Evolutionary conservation across 2,797 vertebrate genomes (phyloP).

Genomic region (Pipistrellus pygmaeus): DNA sequence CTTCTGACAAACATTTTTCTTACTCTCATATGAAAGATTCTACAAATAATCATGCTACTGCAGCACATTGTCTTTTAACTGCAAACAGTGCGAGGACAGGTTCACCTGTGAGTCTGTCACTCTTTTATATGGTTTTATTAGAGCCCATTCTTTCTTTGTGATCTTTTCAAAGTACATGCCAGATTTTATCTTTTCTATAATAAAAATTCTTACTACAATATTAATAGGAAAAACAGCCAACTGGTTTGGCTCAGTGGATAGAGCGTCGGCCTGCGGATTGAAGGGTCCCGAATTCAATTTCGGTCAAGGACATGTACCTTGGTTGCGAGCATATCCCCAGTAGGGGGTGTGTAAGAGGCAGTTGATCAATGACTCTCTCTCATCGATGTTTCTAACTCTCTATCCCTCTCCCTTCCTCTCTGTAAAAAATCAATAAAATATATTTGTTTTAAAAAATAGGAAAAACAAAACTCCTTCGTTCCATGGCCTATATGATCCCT

Average conservation of each 20-base stretch:
- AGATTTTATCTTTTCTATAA: neutral
- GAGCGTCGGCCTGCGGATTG: too few relatives aligned
- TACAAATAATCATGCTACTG: neutral
- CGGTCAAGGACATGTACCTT: too few relatives aligned
- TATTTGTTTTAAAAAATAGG: neutral
- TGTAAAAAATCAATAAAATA: too few relatives aligned
- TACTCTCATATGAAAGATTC: neutral
- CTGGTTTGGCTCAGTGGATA: too few relatives aligned
- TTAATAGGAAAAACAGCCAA: too few relatives aligned
- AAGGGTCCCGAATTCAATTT: too few relatives aligned
- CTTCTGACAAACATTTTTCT: neutral
- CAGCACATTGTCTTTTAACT: neutral
- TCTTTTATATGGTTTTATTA: neutral
- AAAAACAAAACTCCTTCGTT: neutral
- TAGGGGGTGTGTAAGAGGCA: too few relatives aligned
- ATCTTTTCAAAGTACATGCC: neutral
- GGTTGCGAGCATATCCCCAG: too few relatives aligned
- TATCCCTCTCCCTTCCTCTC: too few relatives aligned
- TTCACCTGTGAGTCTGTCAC: neutral
- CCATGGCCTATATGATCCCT: neutral
- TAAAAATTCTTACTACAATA: neutral
- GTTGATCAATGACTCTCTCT: too few relatives aligned
- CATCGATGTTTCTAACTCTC: too few relatives aligned
- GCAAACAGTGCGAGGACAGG: neutral
- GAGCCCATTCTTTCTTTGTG: neutral